Evolutionary conservation across 2,888 invertebrate genomes (phyloP).

Genomic region (Catocala fraxini): DNA sequence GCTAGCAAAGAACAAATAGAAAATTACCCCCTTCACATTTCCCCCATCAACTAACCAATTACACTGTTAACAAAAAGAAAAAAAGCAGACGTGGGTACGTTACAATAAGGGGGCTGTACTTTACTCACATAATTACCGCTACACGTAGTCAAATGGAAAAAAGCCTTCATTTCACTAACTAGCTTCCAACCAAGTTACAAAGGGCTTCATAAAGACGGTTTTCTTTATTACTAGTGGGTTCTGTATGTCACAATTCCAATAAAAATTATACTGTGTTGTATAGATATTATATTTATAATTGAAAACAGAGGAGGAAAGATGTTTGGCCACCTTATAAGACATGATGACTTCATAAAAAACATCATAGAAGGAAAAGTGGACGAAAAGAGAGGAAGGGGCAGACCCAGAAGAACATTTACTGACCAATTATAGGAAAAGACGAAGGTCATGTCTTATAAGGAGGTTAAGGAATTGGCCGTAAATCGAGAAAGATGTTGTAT

Average conservation of each 20-base stretch:
- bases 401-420: too few species aligned
- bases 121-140: slow-evolving; percentile 42
- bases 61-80: slow-evolving; percentile 8
- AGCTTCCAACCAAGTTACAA: slow-evolving; percentile 35
- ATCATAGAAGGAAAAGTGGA: too few species aligned
- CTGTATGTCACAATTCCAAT: slow-evolving; percentile 14
- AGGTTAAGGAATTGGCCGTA: too few species aligned
- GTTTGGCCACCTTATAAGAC: too few species aligned
- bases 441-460: too few species aligned
- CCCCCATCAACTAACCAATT: slow-evolving; percentile 17
- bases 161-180: slow-evolving; percentile 42
- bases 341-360: too few species aligned
- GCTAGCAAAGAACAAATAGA: background rate
- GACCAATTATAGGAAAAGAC: too few species aligned
- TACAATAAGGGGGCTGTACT: slow-evolving; percentile 21
- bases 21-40: background rate
- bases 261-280: too few species aligned
- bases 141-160: slow-evolving; percentile 41
- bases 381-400: too few species aligned
- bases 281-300: too few species aligned
- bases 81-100: slow-evolving; percentile 3
- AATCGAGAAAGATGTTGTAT: too few species aligned
- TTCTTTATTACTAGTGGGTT: slow-evolving; percentile 23
- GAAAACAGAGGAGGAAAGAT: too few species aligned
- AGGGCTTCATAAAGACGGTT: slow-evolving; percentile 3